Base-by-base conservation (phyloP, 1,140 invertebrate species). In the Teleogryllus occipitalis region DNA sequence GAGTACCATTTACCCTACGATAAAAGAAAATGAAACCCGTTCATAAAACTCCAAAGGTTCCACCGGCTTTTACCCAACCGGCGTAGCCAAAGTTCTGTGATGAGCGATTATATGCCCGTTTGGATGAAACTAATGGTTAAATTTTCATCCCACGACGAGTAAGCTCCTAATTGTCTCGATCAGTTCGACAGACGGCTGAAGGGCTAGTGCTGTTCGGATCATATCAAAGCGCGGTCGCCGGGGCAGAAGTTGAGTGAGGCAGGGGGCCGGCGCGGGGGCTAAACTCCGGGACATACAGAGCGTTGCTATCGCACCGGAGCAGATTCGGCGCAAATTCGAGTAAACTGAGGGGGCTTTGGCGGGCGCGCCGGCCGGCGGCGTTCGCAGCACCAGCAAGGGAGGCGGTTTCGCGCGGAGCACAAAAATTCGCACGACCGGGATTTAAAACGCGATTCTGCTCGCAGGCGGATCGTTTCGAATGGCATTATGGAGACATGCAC, bases 401-500 rank as follows among this genome's bases (percentile, higher is more conserved):
- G 3, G 54, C 27, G 54, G 54, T 18, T 65, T 65, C 54, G 54
- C 54, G 54, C 54, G 54, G 54, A 10, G 18, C 54, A 65, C 54
- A 65, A 65, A 65, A 65, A 65, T 65, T 65, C 54, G 1, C 54
- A 7, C 10, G 54, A 14, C 10, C 54, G 18, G 54, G 54, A 65
- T 65, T 65, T 65, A 65, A 65, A 65, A 65, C 54, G 54, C 54
- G 54, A 65, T 65, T 65, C 27, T 39, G 54, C 18, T 65, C 18
- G 54, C 54, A 65, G 54, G 10, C 18, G 54, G 54, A 65, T 2
- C 54, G 54, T 65, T 65, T 65, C 54, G 54, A 65, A 65, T 65
- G 54, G 54, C 54, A 65, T 65, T 65, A 65, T 65, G 54, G 54
- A 65, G 54, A 65, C 54, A 65, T 65, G 54, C 54, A 65, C 54